phyloP scores from a whole-genome alignment of 2,113 vertebrate species.

The Probosciger aterrimus region DNA sequence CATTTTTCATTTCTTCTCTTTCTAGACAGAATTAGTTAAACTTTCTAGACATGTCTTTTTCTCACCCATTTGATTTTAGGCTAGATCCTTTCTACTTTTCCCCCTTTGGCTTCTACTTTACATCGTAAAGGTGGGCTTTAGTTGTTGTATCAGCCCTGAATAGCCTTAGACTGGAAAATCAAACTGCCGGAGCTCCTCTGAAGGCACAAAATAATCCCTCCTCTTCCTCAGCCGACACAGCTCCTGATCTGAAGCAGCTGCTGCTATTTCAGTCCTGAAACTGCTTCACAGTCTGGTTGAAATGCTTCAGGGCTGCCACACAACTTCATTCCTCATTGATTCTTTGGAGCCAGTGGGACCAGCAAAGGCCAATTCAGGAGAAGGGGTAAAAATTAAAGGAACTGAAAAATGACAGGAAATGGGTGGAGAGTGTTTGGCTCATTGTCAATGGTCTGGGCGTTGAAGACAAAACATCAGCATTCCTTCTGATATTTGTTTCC shows the following conservation, averaged over 20 bases:
- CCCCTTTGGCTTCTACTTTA: neutral
- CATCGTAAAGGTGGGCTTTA: neutral
- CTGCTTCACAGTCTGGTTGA: neutral
- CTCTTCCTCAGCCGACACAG: neutral
- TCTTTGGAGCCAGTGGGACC: neutral
- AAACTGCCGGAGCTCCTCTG: neutral
- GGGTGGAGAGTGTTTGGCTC: neutral
- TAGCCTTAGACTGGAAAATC: neutral
- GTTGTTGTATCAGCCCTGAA: neutral
- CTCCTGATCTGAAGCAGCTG: neutral
- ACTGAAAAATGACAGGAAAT: neutral
- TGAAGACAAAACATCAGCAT: neutral
- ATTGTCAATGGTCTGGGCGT: neutral
- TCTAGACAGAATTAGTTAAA: neutral
- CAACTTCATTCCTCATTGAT: neutral
- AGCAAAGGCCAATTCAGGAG: neutral
- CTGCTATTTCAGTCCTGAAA: neutral
- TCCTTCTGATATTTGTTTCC: conserved; percentile 5
- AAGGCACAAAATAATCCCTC: neutral
- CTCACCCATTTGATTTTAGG: rapidly evolving
- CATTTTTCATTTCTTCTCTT: conserved; percentile 20
- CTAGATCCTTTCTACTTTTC: neutral
- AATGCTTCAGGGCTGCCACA: neutral
- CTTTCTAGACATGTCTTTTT: neutral
- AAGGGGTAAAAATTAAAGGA: neutral